Evolutionary conservation across 1,140 invertebrate genomes (phyloP).

Genomic region (Harlomillsia oculata): DNA sequence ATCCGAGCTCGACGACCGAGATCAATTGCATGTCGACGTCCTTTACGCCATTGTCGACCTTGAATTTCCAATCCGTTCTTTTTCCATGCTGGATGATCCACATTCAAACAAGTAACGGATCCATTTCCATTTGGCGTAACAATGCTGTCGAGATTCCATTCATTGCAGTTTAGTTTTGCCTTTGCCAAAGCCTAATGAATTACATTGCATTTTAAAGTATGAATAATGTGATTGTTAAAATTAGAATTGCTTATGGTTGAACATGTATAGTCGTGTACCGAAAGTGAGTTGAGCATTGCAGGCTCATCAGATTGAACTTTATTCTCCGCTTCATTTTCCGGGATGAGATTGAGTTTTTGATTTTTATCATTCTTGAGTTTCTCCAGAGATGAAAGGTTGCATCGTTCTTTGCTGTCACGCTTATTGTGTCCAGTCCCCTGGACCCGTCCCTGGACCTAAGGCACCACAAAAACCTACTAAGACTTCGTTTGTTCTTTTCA

Average conservation of each 20-base stretch:
- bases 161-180: background rate
- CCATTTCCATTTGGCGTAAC: background rate
- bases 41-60: background rate
- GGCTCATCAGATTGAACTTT: background rate
- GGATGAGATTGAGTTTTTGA: background rate
- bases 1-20: background rate
- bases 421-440: too few relatives aligned
- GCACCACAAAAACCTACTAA: slow-evolving; percentile 10
- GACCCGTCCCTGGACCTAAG: too few relatives aligned
- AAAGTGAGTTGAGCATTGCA: background rate
- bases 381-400: background rate
- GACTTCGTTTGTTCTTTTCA: slow-evolving; percentile 1
- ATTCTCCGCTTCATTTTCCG: too few relatives aligned
- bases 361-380: background rate
- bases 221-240: background rate
- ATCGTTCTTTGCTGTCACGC: too few relatives aligned
- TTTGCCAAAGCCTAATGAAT: background rate
- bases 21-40: background rate
- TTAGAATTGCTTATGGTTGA: background rate
- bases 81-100: background rate
- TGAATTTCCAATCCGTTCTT: background rate
- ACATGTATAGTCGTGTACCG: background rate
- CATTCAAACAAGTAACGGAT: background rate
- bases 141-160: background rate
- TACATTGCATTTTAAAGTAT: background rate